Evolutionary conservation across 2,797 vertebrate genomes (phyloP).

Genomic region (Myiothlypis coronata): DNA sequence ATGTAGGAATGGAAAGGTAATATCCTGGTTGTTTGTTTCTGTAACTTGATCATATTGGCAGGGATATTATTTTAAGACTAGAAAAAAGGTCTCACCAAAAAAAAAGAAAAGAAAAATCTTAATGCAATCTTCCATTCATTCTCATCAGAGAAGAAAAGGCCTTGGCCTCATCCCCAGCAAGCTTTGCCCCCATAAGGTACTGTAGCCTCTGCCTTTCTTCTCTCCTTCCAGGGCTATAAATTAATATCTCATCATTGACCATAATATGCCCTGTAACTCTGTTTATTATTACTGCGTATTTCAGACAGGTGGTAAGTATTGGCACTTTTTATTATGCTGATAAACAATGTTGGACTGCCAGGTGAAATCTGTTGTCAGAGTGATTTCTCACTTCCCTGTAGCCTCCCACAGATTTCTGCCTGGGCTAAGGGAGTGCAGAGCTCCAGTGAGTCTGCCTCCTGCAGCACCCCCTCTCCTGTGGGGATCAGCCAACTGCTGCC

Average conservation of each 20-base stretch:
- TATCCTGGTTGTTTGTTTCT: slow-evolving; percentile 12
- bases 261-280: slow-evolving; percentile 56
- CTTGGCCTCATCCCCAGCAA: slow-evolving; percentile 3
- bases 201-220: neutral
- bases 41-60: slow-evolving; percentile 42
- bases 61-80: slow-evolving; percentile 21
- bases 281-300: slow-evolving; percentile 73
- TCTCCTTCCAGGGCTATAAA: slow-evolving; percentile 46
- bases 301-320: slow-evolving; percentile 68
- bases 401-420: slow-evolving; percentile 22
- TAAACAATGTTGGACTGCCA: slow-evolving; percentile 63
- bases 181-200: neutral
- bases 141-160: slow-evolving; percentile 36
- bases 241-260: slow-evolving; percentile 66
- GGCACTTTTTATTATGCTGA: slow-evolving; percentile 75
- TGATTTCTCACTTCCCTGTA: slow-evolving; percentile 67
- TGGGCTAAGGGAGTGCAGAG: neutral
- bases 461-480: neutral
- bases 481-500: accelerated
- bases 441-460: neutral
- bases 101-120: neutral
- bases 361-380: slow-evolving; percentile 65
- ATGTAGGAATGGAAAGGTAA: neutral
- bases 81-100: neutral
- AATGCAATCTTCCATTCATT: slow-evolving; percentile 21